Conservation (phyloP, 2,113 vertebrate genomes). For the Chlamydotis undulata region DNA sequence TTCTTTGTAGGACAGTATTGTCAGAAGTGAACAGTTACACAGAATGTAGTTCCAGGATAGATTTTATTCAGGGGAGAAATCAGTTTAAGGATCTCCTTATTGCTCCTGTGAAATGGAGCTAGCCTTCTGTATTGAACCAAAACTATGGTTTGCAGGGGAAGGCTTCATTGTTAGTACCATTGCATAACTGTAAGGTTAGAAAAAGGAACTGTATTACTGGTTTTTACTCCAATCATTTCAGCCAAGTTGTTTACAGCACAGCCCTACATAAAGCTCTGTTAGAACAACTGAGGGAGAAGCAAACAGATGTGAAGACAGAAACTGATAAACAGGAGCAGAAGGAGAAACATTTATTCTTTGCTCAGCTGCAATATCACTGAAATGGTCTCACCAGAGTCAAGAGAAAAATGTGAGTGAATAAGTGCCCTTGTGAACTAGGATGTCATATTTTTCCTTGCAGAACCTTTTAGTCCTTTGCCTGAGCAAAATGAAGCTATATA, state of each 20-base stretch:
- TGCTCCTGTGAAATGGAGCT: not conserved
- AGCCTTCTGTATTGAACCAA: not conserved
- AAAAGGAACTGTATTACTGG: rapidly evolving
- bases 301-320: not conserved
- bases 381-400: not conserved
- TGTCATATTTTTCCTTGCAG: not conserved
- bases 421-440: not conserved
- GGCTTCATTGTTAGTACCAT: not conserved
- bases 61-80: not conserved
- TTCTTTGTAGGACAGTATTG: not conserved
- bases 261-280: not conserved
- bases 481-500: not conserved
- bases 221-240: not conserved
- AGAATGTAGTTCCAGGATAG: not conserved
- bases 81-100: not conserved
- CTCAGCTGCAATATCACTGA: not conserved
- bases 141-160: not conserved
- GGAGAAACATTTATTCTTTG: not conserved
- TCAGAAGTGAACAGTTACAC: not conserved
- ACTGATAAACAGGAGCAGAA: not conserved
- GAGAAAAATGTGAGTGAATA: not conserved
- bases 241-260: not conserved
- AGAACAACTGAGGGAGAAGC: not conserved
- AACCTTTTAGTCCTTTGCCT: not conserved
- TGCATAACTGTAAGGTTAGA: not conserved